These are phyloP conservation scores for Aphodius granarius DNA, from an alignment of 2,888 invertebrate genomes.

Conservation along the genomic window DNA sequence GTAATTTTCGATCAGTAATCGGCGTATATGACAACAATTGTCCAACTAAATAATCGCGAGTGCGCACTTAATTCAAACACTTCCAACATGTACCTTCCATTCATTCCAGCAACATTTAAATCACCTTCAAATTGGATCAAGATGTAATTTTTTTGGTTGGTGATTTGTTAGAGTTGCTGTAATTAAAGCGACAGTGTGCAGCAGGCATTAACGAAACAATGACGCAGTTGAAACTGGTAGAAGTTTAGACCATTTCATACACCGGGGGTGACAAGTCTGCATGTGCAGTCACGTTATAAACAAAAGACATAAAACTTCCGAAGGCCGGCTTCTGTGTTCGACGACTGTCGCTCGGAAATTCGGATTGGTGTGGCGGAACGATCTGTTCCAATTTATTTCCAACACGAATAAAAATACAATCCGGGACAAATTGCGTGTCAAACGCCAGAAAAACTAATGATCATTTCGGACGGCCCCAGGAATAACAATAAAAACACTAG, in stretches of 20 bases:
- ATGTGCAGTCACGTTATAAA: not conserved
- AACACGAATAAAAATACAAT: not conserved
- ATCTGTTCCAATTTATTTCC: not conserved
- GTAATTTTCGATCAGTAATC: too few relatives aligned
- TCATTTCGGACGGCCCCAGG: not conserved
- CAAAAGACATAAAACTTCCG: not conserved
- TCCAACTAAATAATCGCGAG: too few relatives aligned
- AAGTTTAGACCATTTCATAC: not conserved
- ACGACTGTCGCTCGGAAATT: not conserved
- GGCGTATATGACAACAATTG: too few relatives aligned
- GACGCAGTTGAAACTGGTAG: not conserved
- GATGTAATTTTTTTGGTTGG: too few relatives aligned
- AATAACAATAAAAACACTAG: not conserved
- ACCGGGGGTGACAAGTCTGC: not conserved
- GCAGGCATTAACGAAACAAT: not conserved
- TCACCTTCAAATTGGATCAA: too few relatives aligned
- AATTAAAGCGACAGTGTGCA: too few relatives aligned
- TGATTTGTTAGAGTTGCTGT: too few relatives aligned
- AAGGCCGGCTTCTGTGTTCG: not conserved
- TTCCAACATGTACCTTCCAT: too few relatives aligned
- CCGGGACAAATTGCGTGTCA: not conserved
- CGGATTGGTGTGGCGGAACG: not conserved
- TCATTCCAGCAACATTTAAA: too few relatives aligned
- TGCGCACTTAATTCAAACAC: too few relatives aligned
- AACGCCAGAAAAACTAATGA: not conserved